These are phyloP conservation scores for Cricetomys ansorgei DNA, from an alignment of 2,113 vertebrate genomes.

Conservation along the genomic window DNA sequence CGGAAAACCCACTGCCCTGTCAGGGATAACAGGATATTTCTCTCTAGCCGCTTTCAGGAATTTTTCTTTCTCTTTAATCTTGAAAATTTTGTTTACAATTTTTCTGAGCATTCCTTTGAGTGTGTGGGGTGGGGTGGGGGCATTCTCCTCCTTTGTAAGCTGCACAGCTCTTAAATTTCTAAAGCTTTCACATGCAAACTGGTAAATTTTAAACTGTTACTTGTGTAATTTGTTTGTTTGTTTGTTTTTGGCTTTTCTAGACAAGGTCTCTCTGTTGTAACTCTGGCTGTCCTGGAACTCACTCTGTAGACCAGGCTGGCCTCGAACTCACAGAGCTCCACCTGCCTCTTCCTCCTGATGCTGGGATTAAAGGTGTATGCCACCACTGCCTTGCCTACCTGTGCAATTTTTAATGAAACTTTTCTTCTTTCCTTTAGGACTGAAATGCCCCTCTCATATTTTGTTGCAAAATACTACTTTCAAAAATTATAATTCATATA, in stretches of 20 bases:
- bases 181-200: background rate
- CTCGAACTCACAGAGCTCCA: too few species aligned
- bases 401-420: background rate
- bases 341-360: too few species aligned
- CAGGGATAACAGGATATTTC: background rate
- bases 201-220: background rate
- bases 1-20: background rate
- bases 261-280: too few species aligned
- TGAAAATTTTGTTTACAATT: background rate
- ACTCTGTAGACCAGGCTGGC: too few species aligned
- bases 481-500: background rate
- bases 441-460: background rate
- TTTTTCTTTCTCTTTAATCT: background rate
- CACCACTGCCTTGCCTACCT: too few species aligned
- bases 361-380: too few species aligned
- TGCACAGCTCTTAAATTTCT: background rate
- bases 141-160: background rate
- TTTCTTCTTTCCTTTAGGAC: background rate
- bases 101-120: background rate
- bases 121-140: background rate
- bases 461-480: background rate
- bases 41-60: background rate
- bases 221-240: constrained; percentile 34
- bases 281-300: too few species aligned
- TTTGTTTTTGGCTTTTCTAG: too few species aligned